Conservation (phyloP, 2,113 vertebrate species). For the Otocyon megalotis region DNA sequence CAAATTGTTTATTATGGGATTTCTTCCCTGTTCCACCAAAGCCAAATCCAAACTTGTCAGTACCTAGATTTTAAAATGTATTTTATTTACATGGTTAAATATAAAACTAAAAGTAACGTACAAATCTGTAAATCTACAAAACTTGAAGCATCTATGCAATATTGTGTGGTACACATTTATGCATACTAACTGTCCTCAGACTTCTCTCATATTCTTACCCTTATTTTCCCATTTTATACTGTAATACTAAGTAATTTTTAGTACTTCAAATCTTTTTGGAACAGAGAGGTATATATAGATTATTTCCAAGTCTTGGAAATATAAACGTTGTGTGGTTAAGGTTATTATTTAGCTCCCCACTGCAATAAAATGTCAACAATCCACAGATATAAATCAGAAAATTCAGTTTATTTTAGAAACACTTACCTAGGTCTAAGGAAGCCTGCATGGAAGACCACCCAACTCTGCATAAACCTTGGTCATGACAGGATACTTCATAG, state of each 20-base stretch:
- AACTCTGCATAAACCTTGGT: constrained; percentile 97
- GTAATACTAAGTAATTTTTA: not conserved
- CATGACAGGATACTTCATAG: constrained; percentile 96
- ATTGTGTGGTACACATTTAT: fast-evolving
- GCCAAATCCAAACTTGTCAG: constrained; percentile 97
- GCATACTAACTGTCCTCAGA: not conserved
- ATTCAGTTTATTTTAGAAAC: not conserved
- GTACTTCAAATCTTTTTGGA: constrained; percentile 1
- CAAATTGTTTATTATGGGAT: constrained; percentile 99
- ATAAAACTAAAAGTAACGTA: not conserved
- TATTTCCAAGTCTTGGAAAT: constrained; percentile 14
- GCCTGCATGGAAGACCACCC: constrained; percentile 97
- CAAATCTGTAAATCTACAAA: not conserved
- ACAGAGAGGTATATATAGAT: not conserved
- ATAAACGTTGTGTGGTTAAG: not conserved
- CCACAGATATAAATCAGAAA: not conserved
- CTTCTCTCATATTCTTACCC: not conserved
- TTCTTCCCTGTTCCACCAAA: constrained; percentile 99
- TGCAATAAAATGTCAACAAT: not conserved
- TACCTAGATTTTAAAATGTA: constrained; percentile 88
- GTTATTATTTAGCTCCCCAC: not conserved
- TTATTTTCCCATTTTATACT: not conserved
- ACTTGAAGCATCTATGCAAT: not conserved
- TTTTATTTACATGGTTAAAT: not conserved
- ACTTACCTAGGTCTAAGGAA: constrained; percentile 95